Evolutionary conservation across 2,797 vertebrate species (phyloP).

Genomic region (Dendrocincla fuliginosa): DNA sequence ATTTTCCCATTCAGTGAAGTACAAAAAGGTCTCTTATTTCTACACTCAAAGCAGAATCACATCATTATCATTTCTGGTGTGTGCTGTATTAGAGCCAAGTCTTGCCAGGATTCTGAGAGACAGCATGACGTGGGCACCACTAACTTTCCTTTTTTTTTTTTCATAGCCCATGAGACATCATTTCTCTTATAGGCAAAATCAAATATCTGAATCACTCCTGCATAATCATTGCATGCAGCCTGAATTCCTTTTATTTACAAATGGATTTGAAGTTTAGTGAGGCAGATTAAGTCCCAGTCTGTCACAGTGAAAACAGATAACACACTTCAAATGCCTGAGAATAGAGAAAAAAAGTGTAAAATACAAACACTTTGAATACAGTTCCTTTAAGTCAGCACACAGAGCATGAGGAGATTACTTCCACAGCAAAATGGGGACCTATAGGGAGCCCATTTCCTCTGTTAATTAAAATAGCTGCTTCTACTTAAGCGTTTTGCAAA

Average conservation of each 20-base stretch:
- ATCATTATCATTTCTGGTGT: background rate
- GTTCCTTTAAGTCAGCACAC: background rate
- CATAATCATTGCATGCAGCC: background rate
- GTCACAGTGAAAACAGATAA: background rate
- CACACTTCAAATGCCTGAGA: rapidly evolving
- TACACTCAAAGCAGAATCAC: background rate
- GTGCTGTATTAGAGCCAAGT: background rate
- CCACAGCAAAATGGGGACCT: background rate
- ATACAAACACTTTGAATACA: background rate
- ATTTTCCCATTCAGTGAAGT: background rate
- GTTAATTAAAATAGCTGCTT: background rate
- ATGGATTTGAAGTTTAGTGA: background rate
- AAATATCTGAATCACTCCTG: background rate
- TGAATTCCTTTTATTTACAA: conserved; percentile 12
- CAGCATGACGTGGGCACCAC: background rate
- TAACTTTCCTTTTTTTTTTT: background rate
- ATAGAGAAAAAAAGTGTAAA: background rate
- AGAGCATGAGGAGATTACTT: background rate
- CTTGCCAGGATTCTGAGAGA: background rate
- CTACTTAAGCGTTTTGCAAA: background rate
- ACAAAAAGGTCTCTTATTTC: background rate
- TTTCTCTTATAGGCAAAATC: background rate
- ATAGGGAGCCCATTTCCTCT: background rate
- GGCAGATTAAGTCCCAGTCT: background rate
- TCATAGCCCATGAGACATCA: background rate